These are phyloP conservation scores for Hippopotamus amphibius DNA, from an alignment of 2,113 vertebrate genomes.

Conservation along the genomic window DNA sequence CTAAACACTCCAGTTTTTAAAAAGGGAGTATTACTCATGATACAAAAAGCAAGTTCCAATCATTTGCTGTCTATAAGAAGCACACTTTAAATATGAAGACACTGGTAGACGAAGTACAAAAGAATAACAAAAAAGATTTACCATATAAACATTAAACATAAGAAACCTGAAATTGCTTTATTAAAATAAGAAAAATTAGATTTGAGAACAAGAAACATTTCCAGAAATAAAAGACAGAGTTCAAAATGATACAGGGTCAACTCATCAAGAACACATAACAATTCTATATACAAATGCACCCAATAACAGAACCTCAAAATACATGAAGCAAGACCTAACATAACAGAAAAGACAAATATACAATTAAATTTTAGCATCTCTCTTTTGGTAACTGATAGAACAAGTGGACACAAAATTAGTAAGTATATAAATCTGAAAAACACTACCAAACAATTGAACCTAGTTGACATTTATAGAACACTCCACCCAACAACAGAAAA, in stretches of 20 bases:
- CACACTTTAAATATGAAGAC: not conserved
- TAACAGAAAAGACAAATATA: not conserved
- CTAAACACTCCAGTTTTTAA: not conserved
- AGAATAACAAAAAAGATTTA: not conserved
- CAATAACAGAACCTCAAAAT: not conserved
- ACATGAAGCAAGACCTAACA: not conserved
- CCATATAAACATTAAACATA: not conserved
- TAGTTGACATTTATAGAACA: not conserved
- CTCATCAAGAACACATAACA: not conserved
- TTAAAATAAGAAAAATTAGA: not conserved
- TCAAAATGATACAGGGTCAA: not conserved
- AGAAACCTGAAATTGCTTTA: not conserved
- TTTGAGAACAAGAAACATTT: not conserved
- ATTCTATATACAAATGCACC: not conserved
- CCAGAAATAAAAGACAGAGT: not conserved
- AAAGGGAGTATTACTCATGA: not conserved
- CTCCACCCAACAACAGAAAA: not conserved
- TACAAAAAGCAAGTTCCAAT: not conserved
- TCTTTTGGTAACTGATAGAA: not conserved
- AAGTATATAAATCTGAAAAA: not conserved
- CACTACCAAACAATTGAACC: not conserved
- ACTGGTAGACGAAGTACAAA: not conserved
- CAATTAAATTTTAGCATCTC: not conserved
- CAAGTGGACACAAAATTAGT: not conserved
- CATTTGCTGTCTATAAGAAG: not conserved